A percentile compares a stretch with the other conserved stretches of the same genome.
These are phyloP conservation scores for Dasypogon diadema DNA, from an alignment of 2,888 invertebrate genomes.

Conservation along the genomic window DNA sequence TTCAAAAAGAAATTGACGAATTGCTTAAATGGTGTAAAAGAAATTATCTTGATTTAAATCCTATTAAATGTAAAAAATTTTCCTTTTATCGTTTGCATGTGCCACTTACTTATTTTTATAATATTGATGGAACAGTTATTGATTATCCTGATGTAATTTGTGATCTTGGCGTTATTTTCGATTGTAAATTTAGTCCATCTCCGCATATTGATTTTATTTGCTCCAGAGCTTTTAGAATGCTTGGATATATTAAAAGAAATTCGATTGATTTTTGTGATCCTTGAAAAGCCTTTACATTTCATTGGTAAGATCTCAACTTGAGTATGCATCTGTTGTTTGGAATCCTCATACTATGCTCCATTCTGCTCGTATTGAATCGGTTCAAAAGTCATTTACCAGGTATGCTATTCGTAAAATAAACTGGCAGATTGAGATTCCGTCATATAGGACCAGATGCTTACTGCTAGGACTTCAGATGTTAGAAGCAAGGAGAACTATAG, in stretches of 20 bases:
- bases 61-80: neutral
- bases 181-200: neutral
- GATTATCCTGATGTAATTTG: neutral
- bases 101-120: neutral
- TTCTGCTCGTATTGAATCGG: neutral
- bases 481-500: too few species aligned
- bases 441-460: too few species aligned
- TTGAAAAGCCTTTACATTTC: neutral
- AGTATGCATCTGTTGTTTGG: neutral
- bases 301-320: neutral
- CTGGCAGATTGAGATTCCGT: too few species aligned
- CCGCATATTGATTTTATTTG: neutral
- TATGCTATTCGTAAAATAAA: too few species aligned
- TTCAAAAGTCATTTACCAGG: neutral
- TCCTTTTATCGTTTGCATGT: neutral
- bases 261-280: slow-evolving; percentile 2
- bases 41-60: neutral
- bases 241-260: neutral
- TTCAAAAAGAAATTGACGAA: too few species aligned
- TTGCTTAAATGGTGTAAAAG: neutral
- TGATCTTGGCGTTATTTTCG: neutral
- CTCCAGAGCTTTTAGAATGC: neutral
- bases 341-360: neutral
- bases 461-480: too few species aligned
- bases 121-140: too few species aligned